Percentiles rank a stretch among this genome's conserved stretches.
Evolutionary conservation across 2,888 invertebrate species (phyloP).

Genomic region (Osedax frankpressi): DNA sequence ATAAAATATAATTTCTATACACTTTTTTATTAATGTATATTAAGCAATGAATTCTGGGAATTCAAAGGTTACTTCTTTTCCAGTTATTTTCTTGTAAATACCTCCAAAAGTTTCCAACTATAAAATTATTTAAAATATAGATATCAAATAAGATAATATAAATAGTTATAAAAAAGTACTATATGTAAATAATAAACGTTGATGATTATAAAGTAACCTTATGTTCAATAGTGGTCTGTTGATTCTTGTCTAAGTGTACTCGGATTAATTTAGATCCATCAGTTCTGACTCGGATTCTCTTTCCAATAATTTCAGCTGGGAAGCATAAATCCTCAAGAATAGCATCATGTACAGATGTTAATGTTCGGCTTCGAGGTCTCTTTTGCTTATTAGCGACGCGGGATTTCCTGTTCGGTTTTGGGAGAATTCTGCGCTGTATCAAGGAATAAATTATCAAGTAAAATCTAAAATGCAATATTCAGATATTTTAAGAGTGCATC

Average conservation of each 20-base stretch:
- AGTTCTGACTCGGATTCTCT: slow-evolving; percentile 83
- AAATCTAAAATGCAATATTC: not conserved
- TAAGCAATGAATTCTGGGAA: slow-evolving; percentile 72
- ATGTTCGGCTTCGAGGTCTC: slow-evolving; percentile 67
- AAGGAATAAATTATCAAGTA: slow-evolving; percentile 4
- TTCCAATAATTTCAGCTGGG: slow-evolving; percentile 98
- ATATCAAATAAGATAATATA: too few species aligned
- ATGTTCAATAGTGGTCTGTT: slow-evolving; percentile 97
- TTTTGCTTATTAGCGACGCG: slow-evolving; percentile 62
- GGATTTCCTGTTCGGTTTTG: slow-evolving; percentile 91
- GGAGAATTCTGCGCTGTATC: slow-evolving; percentile 85
- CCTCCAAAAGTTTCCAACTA: slow-evolving; percentile 94
- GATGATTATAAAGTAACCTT: slow-evolving; percentile 58
- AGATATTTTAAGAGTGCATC: too few species aligned
- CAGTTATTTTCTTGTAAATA: slow-evolving; percentile 96
- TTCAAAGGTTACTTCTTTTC: slow-evolving; percentile 95
- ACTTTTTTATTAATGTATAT: slow-evolving; percentile 6
- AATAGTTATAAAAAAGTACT: slow-evolving; percentile 5
- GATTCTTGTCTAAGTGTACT: slow-evolving; percentile 82
- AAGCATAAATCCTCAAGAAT: slow-evolving; percentile 92
- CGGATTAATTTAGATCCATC: slow-evolving; percentile 92
- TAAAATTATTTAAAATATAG: too few species aligned
- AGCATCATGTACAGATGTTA: slow-evolving; percentile 92
- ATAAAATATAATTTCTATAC: not conserved
- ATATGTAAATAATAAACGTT: not conserved